Percentiles rank a stretch among this genome's conserved stretches.
Conservation (phyloP, 2,113 vertebrate species). For the Puma concolor region DNA sequence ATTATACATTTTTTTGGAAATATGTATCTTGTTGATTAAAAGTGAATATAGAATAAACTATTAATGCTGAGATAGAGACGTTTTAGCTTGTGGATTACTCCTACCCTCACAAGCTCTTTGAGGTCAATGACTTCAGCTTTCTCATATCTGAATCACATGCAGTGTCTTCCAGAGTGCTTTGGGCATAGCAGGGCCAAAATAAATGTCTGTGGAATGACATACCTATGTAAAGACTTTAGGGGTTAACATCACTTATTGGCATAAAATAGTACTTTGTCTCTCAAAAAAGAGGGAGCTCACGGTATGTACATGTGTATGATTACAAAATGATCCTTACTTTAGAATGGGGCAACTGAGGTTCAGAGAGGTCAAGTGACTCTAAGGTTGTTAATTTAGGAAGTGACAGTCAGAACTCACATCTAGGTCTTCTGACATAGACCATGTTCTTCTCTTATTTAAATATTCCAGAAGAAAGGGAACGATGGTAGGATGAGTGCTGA, state of each 20-base stretch:
- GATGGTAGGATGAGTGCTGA: background rate
- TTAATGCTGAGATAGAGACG: background rate
- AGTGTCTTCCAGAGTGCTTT: background rate
- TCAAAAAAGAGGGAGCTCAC: background rate
- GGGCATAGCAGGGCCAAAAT: background rate
- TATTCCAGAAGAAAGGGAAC: background rate
- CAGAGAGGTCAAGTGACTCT: background rate
- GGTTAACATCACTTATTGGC: background rate
- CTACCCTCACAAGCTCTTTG: background rate
- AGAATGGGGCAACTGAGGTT: background rate
- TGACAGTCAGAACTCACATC: background rate
- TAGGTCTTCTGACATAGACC: background rate
- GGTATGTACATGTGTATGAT: background rate
- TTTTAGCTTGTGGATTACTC: background rate
- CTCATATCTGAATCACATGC: background rate
- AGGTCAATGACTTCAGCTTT: background rate
- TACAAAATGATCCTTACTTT: background rate
- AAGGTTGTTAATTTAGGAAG: background rate
- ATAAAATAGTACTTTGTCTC: slow-evolving; percentile 8
- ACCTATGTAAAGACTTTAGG: background rate
- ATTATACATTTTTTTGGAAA: background rate
- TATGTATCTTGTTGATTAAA: slow-evolving; percentile 18
- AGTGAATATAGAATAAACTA: slow-evolving; percentile 19
- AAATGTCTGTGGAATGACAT: background rate
- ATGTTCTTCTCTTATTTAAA: background rate